A percentile compares a stretch with the other conserved stretches of the same genome.
phyloP scores from a whole-genome alignment of 1,140 invertebrate species.

The Odontomachus brunneus region DNA sequence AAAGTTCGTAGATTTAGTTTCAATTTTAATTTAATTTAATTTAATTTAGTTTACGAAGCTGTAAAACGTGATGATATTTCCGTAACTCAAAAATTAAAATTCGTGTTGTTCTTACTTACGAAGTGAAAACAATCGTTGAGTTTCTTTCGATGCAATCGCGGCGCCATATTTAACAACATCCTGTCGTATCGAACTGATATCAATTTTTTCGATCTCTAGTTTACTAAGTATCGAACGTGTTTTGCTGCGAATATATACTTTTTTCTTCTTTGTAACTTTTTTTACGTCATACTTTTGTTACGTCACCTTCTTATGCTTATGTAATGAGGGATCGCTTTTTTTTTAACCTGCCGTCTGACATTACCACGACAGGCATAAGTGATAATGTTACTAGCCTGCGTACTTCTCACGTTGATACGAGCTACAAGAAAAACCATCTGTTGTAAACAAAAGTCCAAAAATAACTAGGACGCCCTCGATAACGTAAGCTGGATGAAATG shows the following conservation, averaged over 20 bases:
- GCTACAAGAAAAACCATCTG: slow-evolving; percentile 62
- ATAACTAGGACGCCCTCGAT: slow-evolving; percentile 53
- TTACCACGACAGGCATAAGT: slow-evolving; percentile 16
- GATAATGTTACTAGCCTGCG: slow-evolving; percentile 11
- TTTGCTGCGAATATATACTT: background rate
- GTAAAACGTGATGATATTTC: too few species aligned
- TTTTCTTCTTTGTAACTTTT: background rate
- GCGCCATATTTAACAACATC: too few species aligned
- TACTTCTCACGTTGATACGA: background rate
- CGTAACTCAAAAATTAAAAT: too few species aligned
- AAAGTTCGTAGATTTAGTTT: slow-evolving; percentile 16
- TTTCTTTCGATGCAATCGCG: too few species aligned
- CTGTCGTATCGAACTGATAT: too few species aligned
- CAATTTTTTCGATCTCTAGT: too few species aligned
- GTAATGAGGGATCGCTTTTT: slow-evolving; percentile 11
- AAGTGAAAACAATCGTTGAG: too few species aligned
- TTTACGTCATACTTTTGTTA: slow-evolving; percentile 9
- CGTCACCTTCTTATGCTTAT: slow-evolving; percentile 19
- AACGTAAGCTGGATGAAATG: slow-evolving; percentile 51
- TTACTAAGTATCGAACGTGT: background rate
- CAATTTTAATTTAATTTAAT: background rate
- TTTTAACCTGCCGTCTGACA: slow-evolving; percentile 22
- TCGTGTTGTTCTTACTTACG: too few species aligned
- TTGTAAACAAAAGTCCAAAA: slow-evolving; percentile 61
- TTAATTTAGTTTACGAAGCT: too few species aligned